These are phyloP conservation scores for Dinoponera quadriceps DNA, from an alignment of 1,140 invertebrate species.

Conservation along the genomic window DNA sequence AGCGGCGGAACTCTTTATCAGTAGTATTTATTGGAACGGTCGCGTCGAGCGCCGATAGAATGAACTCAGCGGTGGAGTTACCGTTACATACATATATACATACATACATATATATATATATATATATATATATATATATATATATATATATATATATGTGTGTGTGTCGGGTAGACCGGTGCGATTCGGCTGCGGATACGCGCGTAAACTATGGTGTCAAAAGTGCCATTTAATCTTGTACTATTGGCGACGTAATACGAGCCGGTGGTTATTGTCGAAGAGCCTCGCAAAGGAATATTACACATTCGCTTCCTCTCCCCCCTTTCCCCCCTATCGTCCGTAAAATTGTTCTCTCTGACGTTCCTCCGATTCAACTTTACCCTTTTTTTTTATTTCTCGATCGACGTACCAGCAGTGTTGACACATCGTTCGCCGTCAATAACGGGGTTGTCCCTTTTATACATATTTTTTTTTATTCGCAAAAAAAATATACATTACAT, in stretches of 20 bases:
- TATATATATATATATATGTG: too few relatives aligned
- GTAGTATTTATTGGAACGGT: slow-evolving; percentile 43
- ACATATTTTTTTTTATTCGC: slow-evolving; percentile 5
- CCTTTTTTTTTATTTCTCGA: background rate
- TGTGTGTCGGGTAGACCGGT: background rate
- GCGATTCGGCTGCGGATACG: background rate
- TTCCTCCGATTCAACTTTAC: background rate
- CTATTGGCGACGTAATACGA: background rate
- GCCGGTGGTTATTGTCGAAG: too few relatives aligned
- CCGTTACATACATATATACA: background rate
- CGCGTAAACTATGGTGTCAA: background rate
- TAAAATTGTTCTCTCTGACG: background rate
- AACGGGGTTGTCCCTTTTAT: slow-evolving; percentile 24
- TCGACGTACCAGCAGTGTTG: background rate
- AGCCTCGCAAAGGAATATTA: slow-evolving; percentile 1
- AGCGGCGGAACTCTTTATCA: slow-evolving; percentile 10
- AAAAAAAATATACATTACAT: slow-evolving; percentile 22
- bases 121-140: too few relatives aligned
- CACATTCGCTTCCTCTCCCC: background rate
- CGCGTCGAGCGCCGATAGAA: slow-evolving; percentile 25
- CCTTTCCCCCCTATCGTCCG: too few relatives aligned
- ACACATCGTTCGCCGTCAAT: slow-evolving; percentile 32
- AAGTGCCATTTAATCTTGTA: slow-evolving; percentile 8
- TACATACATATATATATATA: too few relatives aligned
- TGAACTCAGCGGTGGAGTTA: slow-evolving; percentile 25